phyloP scores from a whole-genome alignment of 2,888 invertebrate genomes.

The Oscheius sp. region DNA sequence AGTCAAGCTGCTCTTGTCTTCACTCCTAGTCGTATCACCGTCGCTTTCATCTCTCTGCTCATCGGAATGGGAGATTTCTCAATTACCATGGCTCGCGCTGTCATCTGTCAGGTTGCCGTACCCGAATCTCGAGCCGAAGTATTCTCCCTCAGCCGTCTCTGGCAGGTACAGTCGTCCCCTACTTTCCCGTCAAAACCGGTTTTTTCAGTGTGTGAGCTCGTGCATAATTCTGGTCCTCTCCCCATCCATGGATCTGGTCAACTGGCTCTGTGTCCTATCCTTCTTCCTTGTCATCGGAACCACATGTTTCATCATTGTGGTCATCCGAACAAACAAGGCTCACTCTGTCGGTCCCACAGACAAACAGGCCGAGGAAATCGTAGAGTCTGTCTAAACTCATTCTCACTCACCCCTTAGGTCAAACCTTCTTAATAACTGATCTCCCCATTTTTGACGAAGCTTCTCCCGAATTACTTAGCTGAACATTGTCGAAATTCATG shows the following conservation, averaged over 20 bases:
- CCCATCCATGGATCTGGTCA: slow-evolving; percentile 50
- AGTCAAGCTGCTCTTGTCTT: slow-evolving; percentile 40
- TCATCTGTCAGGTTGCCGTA: slow-evolving; percentile 51
- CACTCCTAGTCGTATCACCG: slow-evolving; percentile 47
- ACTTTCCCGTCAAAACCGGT: not conserved
- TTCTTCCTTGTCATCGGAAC: slow-evolving; percentile 49
- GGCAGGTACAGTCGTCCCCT: slow-evolving; percentile 39
- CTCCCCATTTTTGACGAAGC: slow-evolving; percentile 9
- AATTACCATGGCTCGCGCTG: slow-evolving; percentile 50
- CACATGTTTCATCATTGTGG: slow-evolving; percentile 44
- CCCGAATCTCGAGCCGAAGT: slow-evolving; percentile 49
- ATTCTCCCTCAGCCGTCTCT: slow-evolving; percentile 49
- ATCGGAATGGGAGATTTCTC: slow-evolving; percentile 52
- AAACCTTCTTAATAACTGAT: not conserved
- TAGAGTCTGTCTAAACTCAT: slow-evolving; percentile 12
- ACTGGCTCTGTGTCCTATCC: slow-evolving; percentile 46
- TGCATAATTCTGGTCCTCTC: slow-evolving; percentile 49
- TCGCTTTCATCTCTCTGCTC: slow-evolving; percentile 45
- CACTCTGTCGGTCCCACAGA: slow-evolving; percentile 29
- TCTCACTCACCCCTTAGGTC: not conserved
- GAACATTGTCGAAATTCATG: too few relatives aligned
- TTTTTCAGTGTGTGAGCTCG: slow-evolving; percentile 51
- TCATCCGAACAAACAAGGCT: slow-evolving; percentile 40
- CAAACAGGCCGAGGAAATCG: slow-evolving; percentile 34
- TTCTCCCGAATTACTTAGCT: not conserved